phyloP scores from a whole-genome alignment of 2,888 invertebrate species.

The Stenoptilia bipunctidactyla region DNA sequence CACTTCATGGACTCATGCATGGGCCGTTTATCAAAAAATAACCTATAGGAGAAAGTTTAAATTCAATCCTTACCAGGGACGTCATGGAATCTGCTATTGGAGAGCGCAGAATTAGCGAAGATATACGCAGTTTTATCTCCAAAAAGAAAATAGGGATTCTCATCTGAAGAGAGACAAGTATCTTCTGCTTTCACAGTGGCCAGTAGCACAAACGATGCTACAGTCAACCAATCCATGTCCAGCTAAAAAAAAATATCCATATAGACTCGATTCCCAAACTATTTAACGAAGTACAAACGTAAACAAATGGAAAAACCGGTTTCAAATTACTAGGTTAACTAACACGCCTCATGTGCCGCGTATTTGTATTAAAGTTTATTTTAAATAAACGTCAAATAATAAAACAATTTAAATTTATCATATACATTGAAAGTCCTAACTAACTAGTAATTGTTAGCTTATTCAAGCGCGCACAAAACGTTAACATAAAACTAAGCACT shows the following conservation, averaged over 20 bases:
- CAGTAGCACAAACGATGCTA: slow-evolving; percentile 24
- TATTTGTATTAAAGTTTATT: too few relatives aligned
- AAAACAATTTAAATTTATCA: too few relatives aligned
- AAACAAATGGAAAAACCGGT: neutral
- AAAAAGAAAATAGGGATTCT: slow-evolving; percentile 76
- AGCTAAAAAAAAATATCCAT: slow-evolving; percentile 7
- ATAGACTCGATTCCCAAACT: neutral
- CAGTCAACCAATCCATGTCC: slow-evolving; percentile 26
- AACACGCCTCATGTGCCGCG: neutral
- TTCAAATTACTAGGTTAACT: neutral
- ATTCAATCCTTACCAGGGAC: slow-evolving; percentile 76
- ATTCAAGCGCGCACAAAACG: too few relatives aligned
- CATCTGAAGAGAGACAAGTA: slow-evolving; percentile 73
- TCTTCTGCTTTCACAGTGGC: slow-evolving; percentile 27
- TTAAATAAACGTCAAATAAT: too few relatives aligned
- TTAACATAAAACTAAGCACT: too few relatives aligned
- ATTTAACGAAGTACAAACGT: neutral
- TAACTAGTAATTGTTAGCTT: too few relatives aligned
- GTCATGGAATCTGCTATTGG: slow-evolving; percentile 35
- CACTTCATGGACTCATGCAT: too few relatives aligned
- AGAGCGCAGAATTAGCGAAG: slow-evolving; percentile 35
- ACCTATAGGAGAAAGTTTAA: neutral
- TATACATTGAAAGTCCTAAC: too few relatives aligned
- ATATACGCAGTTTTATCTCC: slow-evolving; percentile 84
- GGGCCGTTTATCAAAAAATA: too few relatives aligned